These are phyloP conservation scores for Formica exsecta DNA, from an alignment of 1,140 invertebrate species.

Conservation along the genomic window DNA sequence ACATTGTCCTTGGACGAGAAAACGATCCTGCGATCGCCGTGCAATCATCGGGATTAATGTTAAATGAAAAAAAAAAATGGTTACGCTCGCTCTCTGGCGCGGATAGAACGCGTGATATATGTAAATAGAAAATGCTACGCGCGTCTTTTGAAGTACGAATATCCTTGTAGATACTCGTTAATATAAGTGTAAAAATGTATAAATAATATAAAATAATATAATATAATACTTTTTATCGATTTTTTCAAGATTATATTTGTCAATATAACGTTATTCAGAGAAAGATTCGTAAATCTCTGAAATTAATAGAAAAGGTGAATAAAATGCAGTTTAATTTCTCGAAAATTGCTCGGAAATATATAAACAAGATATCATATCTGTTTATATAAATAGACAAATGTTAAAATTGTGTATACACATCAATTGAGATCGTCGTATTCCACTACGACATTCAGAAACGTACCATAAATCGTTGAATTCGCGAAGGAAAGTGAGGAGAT, in stretches of 20 bases:
- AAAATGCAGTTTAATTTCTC: not conserved
- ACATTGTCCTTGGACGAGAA: conserved; percentile 68
- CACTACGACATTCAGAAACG: not conserved
- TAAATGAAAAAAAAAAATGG: conserved; percentile 27
- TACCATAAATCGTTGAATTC: conserved; percentile 3
- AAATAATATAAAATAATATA: not conserved
- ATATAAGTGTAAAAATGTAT: not conserved
- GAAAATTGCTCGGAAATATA: not conserved
- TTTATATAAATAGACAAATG: not conserved
- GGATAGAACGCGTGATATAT: conserved; percentile 1
- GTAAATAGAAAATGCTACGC: conserved; percentile 9
- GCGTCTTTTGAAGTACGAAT: not conserved
- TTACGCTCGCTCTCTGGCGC: not conserved
- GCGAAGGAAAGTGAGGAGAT: conserved; percentile 56
- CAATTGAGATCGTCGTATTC: not conserved
- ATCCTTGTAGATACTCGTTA: not conserved
- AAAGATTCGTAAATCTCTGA: not conserved
- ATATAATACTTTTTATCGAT: no score
- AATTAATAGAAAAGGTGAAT: conserved; percentile 3
- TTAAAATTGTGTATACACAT: not conserved
- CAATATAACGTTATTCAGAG: not conserved
- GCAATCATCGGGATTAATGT: conserved; percentile 48
- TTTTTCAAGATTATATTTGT: not conserved
- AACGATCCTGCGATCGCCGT: conserved; percentile 49
- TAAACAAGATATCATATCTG: no score